A percentile compares a stretch with the other conserved stretches of the same genome.
phyloP scores from a whole-genome alignment of 1,140 invertebrate genomes.

The Papilio dardanus region DNA sequence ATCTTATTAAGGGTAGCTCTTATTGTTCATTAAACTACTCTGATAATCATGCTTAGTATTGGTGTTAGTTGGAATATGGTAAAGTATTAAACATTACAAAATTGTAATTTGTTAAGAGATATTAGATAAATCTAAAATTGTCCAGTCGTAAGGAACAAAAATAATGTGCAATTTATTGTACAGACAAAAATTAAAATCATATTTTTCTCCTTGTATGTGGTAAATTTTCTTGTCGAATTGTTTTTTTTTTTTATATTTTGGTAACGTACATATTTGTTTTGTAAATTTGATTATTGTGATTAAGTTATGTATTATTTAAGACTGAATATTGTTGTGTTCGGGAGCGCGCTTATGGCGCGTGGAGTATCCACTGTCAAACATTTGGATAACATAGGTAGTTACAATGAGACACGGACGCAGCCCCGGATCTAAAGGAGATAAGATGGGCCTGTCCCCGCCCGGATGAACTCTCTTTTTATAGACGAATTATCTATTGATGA shows the following conservation, averaged over 20 bases:
- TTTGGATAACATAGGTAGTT: no score
- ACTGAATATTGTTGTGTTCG: constrained; percentile 8
- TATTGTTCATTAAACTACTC: no score
- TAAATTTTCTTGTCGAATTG: background rate
- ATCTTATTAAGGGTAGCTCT: no score
- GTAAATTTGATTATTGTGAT: constrained; percentile 9
- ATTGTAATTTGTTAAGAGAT: background rate
- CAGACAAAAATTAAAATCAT: background rate
- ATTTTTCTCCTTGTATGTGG: background rate
- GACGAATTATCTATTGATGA: no score
- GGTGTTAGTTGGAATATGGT: no score
- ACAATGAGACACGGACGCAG: no score
- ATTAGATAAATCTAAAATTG: background rate
- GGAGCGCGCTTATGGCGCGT: background rate
- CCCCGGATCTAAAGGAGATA: no score
- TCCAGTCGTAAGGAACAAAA: background rate
- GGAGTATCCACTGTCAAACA: background rate
- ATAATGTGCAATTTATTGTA: background rate
- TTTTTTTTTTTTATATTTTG: constrained; percentile 1
- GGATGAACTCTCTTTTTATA: no score
- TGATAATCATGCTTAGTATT: no score
- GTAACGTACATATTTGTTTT: background rate
- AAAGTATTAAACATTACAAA: no score
- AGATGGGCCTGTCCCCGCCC: no score
- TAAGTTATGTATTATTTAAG: constrained; percentile 10